Percentiles rank a stretch among this genome's conserved stretches.
phyloP scores from a whole-genome alignment of 2,888 invertebrate species.

The Anarsia innoxiella region DNA sequence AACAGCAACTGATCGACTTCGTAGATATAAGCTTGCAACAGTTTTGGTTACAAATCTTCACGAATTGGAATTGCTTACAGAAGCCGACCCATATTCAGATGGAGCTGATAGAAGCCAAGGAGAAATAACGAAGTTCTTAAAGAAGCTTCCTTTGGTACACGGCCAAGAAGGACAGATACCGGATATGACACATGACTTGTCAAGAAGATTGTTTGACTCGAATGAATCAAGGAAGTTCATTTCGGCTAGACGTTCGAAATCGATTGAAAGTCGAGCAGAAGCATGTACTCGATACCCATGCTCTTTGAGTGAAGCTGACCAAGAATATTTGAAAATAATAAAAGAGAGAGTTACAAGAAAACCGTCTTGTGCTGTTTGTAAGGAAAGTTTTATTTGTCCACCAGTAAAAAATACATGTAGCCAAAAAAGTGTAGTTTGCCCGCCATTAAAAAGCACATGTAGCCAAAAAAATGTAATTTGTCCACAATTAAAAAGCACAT shows the following conservation, averaged over 20 bases:
- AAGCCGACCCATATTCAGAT: slow-evolving; percentile 17
- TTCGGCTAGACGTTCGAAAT: slow-evolving; percentile 10
- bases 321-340: slow-evolving; percentile 31
- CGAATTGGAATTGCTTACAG: slow-evolving; percentile 34
- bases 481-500: no score
- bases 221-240: slow-evolving; percentile 26
- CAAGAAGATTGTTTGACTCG: slow-evolving; percentile 27
- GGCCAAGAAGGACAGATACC: slow-evolving; percentile 18
- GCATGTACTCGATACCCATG: slow-evolving; percentile 20
- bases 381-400: no score
- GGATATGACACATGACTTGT: slow-evolving; percentile 23
- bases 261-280: background rate
- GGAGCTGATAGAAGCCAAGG: slow-evolving; percentile 22
- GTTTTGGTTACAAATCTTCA: slow-evolving; percentile 34
- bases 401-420: no score
- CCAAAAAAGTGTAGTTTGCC: no score
- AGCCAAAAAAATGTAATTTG: no score
- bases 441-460: no score
- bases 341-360: slow-evolving; percentile 25
- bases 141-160: slow-evolving; percentile 29
- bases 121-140: slow-evolving; percentile 34
- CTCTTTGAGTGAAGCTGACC: slow-evolving; percentile 32
- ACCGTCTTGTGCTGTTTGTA: no score
- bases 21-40: slow-evolving; percentile 31
- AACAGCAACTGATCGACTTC: slow-evolving; percentile 21